Conservation (phyloP, 2,113 vertebrate genomes). For the Nesoenas mayeri region DNA sequence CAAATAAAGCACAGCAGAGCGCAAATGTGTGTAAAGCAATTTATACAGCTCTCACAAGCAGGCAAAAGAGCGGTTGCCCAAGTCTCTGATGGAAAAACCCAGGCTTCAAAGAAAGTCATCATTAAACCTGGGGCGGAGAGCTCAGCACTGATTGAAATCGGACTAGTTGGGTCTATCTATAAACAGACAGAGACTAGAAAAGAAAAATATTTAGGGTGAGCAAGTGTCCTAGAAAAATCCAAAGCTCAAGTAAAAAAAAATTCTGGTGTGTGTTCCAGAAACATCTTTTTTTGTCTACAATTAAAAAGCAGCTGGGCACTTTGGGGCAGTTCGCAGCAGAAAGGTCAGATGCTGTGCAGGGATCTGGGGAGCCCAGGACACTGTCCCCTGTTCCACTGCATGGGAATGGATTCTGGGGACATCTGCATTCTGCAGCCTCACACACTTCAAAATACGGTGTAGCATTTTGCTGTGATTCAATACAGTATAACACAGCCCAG, state of each 20-base stretch:
- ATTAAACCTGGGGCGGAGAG: neutral
- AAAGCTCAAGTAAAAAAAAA: neutral
- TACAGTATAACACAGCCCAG: fast-evolving
- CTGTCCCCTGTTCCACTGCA: neutral
- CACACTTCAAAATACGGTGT: fast-evolving
- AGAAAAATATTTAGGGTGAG: neutral
- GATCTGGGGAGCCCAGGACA: neutral
- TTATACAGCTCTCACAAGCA: neutral
- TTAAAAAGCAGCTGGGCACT: fast-evolving
- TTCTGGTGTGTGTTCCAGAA: neutral
- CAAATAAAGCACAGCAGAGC: neutral
- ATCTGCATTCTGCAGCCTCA: neutral
- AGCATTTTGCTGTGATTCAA: fast-evolving
- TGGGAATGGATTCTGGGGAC: neutral
- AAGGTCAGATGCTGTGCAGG: fast-evolving
- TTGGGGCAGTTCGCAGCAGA: neutral
- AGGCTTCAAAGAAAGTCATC: neutral
- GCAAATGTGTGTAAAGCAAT: neutral
- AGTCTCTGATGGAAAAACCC: neutral
- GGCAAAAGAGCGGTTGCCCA: neutral
- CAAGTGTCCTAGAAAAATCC: neutral
- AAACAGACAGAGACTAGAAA: neutral
- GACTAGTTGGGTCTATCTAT: neutral
- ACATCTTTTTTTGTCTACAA: fast-evolving
- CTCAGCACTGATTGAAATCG: neutral